Evolutionary conservation across 1,140 invertebrate species (phyloP).

Genomic region (Sinella curviseta): DNA sequence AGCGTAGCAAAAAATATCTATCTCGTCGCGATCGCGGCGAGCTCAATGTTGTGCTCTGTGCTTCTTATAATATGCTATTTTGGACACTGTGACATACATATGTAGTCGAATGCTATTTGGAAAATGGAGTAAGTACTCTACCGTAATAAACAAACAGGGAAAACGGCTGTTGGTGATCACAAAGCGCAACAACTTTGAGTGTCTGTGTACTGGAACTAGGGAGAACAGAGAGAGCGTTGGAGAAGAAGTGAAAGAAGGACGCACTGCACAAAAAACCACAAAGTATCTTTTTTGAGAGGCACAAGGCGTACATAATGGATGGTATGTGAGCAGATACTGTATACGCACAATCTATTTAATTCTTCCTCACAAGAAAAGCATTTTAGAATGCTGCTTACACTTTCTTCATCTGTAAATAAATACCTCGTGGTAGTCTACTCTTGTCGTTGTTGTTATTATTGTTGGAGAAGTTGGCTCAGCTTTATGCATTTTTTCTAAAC

Average conservation of each 20-base stretch:
- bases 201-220: too few relatives aligned
- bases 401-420: background rate
- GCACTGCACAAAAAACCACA: background rate
- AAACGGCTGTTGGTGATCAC: background rate
- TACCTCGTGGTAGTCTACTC: background rate
- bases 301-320: background rate
- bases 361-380: background rate
- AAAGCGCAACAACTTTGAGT: background rate
- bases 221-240: too few relatives aligned
- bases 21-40: too few relatives aligned
- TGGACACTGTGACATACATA: background rate
- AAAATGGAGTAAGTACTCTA: background rate
- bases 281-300: background rate
- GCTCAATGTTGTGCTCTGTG: too few relatives aligned
- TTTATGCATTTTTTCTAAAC: too few relatives aligned
- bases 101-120: too few relatives aligned
- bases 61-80: too few relatives aligned
- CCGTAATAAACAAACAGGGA: background rate
- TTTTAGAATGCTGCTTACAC: background rate
- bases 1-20: background rate
- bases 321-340: background rate
- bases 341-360: background rate
- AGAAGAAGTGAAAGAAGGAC: background rate
- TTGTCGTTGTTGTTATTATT: too few relatives aligned
- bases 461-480: background rate